phyloP scores from a whole-genome alignment of 2,797 vertebrate genomes.

The Loris lydekkerianus region DNA sequence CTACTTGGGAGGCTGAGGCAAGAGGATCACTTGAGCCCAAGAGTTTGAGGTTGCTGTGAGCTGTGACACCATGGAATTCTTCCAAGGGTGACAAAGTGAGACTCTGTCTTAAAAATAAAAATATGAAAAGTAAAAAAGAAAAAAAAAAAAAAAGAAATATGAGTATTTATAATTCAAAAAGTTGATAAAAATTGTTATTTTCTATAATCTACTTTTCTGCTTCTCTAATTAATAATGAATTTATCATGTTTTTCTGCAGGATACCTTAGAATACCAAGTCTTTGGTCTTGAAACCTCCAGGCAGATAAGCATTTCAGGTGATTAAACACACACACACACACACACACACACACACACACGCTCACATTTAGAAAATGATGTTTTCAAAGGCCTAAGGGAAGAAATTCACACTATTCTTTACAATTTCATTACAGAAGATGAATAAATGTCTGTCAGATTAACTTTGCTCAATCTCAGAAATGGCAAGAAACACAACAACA shows the following conservation, averaged over 20 bases:
- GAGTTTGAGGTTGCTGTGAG: no score
- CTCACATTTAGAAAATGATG: slow-evolving; percentile 71
- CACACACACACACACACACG: background rate
- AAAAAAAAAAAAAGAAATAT: slow-evolving; percentile 27
- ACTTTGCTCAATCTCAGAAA: slow-evolving; percentile 65
- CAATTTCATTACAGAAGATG: slow-evolving; percentile 77
- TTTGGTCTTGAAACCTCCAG: slow-evolving; percentile 66
- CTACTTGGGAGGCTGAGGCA: no score
- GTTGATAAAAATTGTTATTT: slow-evolving; percentile 40
- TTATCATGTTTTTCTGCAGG: slow-evolving; percentile 57
- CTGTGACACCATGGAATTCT: no score
- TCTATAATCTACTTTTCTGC: slow-evolving; percentile 54
- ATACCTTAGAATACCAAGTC: background rate
- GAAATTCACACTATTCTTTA: slow-evolving; percentile 64
- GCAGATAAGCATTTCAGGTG: slow-evolving; percentile 78
- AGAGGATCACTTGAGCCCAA: no score
- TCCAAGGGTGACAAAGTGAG: no score
- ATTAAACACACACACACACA: slow-evolving; percentile 55
- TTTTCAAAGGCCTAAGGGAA: slow-evolving; percentile 63
- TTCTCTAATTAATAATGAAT: slow-evolving; percentile 70
- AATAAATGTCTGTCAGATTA: slow-evolving; percentile 77
- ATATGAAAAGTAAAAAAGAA: no score
- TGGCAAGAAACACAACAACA: background rate
- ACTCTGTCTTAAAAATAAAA: no score
- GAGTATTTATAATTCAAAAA: background rate